A percentile compares a stretch with the other conserved stretches of the same genome.
Conservation (phyloP, 1,140 invertebrate genomes). For the Drosophila asahinai region DNA sequence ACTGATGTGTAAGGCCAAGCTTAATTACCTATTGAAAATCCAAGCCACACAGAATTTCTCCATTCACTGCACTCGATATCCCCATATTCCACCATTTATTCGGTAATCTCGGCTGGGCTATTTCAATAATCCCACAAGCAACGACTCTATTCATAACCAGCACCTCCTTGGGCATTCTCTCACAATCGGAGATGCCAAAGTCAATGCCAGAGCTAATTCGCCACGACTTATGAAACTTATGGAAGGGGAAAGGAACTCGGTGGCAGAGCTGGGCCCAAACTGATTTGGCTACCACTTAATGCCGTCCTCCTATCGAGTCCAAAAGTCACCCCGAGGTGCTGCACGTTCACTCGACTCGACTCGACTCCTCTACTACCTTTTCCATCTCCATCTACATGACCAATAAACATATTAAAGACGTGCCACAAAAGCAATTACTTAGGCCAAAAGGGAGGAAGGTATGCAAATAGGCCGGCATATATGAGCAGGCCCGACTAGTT, state of each 20-base stretch:
- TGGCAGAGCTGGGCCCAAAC: slow-evolving; percentile 41
- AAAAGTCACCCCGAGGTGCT: slow-evolving; percentile 52
- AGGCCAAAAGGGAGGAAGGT: slow-evolving; percentile 32
- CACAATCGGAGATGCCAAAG: slow-evolving; percentile 63
- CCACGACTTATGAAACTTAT: slow-evolving; percentile 24
- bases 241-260: slow-evolving; percentile 23
- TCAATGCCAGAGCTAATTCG: slow-evolving; percentile 57
- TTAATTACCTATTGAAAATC: slow-evolving; percentile 28
- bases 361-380: neutral
- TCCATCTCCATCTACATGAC: slow-evolving; percentile 15
- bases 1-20: slow-evolving; percentile 4
- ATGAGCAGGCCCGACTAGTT: slow-evolving; percentile 69
- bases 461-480: slow-evolving; percentile 45
- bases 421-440: slow-evolving; percentile 61
- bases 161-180: slow-evolving; percentile 54
- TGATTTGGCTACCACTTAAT: slow-evolving; percentile 78
- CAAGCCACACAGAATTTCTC: neutral
- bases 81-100: neutral
- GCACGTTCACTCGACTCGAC: slow-evolving; percentile 50
- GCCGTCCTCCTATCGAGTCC: slow-evolving; percentile 38
- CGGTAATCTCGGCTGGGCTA: slow-evolving; percentile 2
- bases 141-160: slow-evolving; percentile 39
- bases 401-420: slow-evolving; percentile 64
- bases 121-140: slow-evolving; percentile 13
- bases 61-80: slow-evolving; percentile 7